Evolutionary conservation across 2,113 vertebrate genomes (phyloP), one percentile per base, ranked within the genome.

Genomic region (Thryonomys swinderianus): DNA sequence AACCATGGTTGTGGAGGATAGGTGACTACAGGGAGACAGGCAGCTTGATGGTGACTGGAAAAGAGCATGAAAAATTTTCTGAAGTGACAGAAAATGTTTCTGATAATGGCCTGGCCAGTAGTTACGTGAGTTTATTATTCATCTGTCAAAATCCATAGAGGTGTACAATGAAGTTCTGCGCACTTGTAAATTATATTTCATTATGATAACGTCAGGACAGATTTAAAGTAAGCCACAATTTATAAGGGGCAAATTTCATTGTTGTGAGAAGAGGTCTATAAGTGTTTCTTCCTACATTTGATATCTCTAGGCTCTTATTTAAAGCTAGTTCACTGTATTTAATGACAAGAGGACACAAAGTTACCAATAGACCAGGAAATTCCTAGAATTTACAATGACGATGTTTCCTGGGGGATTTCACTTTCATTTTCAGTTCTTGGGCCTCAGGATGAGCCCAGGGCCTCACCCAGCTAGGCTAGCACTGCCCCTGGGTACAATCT

Each of bases 401-500:
- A 37, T 62, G 88, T 85, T 90, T 55, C 62, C 16, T 85, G 42
- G 42, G 79, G 59, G 27, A 32, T 79, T 95, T 88, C 69, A 90
- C 78, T 97, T 94, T 97, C 42, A 95, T 34, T 97, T 96, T 97
- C 57, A 81, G 7, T 92, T 91, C 66, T 91, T 23, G 66, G 45
- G n/a, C 10, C 48, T 51, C n/a, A 10, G 42, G 27, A 48, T 32
- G 23, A 76, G 1, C 34, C 37, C 37, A 69, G 67, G 40, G 40
- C 12, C 40, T 74, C 23, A 73, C 32, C 17, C 30, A 34, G 48
- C 45, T 34, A 34, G 45, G 30, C 30, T 30, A 78, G 74, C 51
- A 53, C 48, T 34, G 34, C 7, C 20, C 45, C 74, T 78, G 23
- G 61, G n/a, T 83, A 45, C 67, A 76, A 66, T 57, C 18, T 71